These are phyloP conservation scores for Copsychus sechellarum DNA, from an alignment of 2,113 vertebrate genomes.

Conservation along the genomic window DNA sequence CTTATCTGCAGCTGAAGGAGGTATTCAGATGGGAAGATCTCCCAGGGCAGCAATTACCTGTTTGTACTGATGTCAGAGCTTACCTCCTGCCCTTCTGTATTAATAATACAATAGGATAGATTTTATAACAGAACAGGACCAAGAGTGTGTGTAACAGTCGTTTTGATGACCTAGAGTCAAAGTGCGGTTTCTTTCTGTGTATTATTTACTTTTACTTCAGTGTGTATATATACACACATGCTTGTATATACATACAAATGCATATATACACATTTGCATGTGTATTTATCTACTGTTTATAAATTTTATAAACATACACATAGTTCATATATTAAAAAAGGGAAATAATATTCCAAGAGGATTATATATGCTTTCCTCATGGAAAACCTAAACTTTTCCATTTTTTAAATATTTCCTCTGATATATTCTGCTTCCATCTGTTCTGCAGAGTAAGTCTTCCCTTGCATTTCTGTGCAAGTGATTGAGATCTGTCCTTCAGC, in stretches of 20 bases:
- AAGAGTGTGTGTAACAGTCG: background rate
- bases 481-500: background rate
- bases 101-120: background rate
- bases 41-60: background rate
- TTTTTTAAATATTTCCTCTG: background rate
- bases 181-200: background rate
- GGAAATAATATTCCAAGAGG: background rate
- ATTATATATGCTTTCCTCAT: background rate
- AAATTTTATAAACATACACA: background rate
- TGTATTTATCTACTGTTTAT: background rate
- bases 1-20: background rate
- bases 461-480: background rate
- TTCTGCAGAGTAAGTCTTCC: background rate
- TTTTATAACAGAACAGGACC: background rate
- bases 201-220: background rate
- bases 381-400: background rate
- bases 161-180: background rate
- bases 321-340: background rate
- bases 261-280: background rate
- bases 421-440: background rate
- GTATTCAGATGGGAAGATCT: background rate
- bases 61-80: background rate
- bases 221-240: background rate
- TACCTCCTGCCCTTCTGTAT: background rate
- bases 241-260: background rate